phyloP scores from a whole-genome alignment of 2,797 vertebrate species.

The Eulemur albifrons region DNA sequence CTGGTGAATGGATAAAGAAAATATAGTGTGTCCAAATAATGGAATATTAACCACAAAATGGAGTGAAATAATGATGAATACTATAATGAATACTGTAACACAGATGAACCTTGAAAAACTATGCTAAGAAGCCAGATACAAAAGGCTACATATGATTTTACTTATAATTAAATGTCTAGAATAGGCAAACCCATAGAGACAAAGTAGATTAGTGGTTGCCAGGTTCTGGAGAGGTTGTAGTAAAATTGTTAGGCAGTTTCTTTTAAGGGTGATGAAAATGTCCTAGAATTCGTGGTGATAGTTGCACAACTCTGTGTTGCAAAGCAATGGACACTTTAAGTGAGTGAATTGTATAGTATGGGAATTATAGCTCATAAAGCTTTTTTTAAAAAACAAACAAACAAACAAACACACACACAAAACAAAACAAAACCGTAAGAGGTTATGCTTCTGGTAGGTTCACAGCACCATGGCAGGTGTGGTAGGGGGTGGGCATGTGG shows the following conservation, averaged over 20 bases:
- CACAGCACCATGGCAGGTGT: neutral
- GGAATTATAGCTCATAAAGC: neutral
- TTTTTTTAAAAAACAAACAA: too few species aligned
- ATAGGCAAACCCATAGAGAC: neutral
- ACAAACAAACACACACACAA: too few species aligned
- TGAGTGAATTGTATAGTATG: neutral
- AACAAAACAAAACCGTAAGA: neutral
- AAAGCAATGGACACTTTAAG: neutral
- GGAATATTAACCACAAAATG: neutral
- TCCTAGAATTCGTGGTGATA: neutral
- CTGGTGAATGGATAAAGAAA: neutral
- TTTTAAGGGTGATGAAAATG: neutral
- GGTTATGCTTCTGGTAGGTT: neutral
- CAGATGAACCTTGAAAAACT: neutral
- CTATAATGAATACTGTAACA: neutral
- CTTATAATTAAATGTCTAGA: neutral
- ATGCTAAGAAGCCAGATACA: neutral
- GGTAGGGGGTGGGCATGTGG: neutral
- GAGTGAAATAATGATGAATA: neutral
- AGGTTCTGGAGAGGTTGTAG: neutral
- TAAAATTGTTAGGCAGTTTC: neutral
- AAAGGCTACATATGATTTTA: neutral
- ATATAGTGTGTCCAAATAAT: neutral
- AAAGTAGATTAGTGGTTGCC: neutral
- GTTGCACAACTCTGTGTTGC: neutral